A percentile compares a stretch with the other conserved stretches of the same genome.
Conservation (phyloP, 2,113 vertebrate species). For the Rhinolophus sinicus region DNA sequence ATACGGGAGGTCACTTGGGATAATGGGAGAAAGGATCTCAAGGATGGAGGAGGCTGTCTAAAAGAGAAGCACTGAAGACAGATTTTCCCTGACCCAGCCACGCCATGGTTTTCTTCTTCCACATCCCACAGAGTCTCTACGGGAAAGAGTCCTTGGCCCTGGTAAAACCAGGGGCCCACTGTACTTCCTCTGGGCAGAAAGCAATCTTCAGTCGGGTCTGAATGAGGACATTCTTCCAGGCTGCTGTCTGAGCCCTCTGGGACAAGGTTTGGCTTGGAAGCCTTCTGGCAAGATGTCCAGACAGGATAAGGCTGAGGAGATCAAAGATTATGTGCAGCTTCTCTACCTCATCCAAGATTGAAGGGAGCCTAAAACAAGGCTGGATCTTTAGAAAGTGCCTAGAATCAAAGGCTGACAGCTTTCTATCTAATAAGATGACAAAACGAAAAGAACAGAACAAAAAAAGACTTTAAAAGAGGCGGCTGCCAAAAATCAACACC, state of each 20-base stretch:
- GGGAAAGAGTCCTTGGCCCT: neutral
- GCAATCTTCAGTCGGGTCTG: neutral
- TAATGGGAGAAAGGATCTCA: neutral
- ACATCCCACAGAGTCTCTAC: neutral
- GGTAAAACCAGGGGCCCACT: neutral
- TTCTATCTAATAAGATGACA: neutral
- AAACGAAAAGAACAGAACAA: neutral
- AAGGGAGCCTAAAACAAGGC: neutral
- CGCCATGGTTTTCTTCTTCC: neutral
- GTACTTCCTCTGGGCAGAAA: neutral
- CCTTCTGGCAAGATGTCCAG: neutral
- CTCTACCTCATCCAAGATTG: neutral
- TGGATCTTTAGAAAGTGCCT: neutral
- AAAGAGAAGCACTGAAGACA: neutral
- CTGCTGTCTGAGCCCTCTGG: neutral
- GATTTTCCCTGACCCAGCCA: neutral
- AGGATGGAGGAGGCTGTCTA: neutral
- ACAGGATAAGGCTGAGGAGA: neutral
- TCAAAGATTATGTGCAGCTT: neutral
- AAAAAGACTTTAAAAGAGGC: neutral
- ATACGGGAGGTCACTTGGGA: neutral
- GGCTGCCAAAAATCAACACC: neutral
- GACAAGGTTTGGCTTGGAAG: neutral
- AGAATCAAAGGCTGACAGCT: neutral
- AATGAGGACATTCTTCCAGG: neutral